Percentiles rank a stretch among this genome's conserved stretches.
These are phyloP conservation scores for Prionailurus bengalensis DNA, from an alignment of 2,113 vertebrate genomes.

Conservation along the genomic window DNA sequence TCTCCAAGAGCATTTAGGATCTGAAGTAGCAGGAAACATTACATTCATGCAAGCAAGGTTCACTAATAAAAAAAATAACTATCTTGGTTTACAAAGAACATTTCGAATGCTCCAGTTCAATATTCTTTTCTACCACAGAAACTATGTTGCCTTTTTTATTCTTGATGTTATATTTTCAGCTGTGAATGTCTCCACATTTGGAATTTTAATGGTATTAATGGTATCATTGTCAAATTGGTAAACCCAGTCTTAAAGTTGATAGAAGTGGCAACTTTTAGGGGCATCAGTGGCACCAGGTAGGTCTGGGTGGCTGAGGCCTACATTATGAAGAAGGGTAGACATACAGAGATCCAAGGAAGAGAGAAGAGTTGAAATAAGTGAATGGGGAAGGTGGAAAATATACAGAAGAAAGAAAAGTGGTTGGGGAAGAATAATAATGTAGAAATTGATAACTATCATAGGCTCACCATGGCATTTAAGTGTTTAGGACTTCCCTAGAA, in stretches of 20 bases:
- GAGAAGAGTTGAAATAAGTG: neutral
- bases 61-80: neutral
- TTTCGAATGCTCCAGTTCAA: neutral
- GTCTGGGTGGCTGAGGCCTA: too few species aligned
- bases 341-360: neutral
- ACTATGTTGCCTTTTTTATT: neutral
- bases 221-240: neutral
- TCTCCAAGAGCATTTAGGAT: neutral
- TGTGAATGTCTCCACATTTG: neutral
- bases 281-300: fast-evolving
- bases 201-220: neutral
- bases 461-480: fast-evolving
- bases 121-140: neutral
- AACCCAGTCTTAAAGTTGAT: too few species aligned
- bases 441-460: fast-evolving
- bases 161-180: neutral
- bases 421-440: too few species aligned
- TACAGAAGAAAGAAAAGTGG: neutral
- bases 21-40: neutral
- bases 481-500: neutral
- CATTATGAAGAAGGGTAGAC: neutral
- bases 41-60: neutral
- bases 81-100: neutral
- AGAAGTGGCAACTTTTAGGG: too few species aligned
- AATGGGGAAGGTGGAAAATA: neutral